These are phyloP conservation scores for Heterodera filipjevi DNA, from an alignment of 2,888 invertebrate genomes.

Conservation along the genomic window DNA sequence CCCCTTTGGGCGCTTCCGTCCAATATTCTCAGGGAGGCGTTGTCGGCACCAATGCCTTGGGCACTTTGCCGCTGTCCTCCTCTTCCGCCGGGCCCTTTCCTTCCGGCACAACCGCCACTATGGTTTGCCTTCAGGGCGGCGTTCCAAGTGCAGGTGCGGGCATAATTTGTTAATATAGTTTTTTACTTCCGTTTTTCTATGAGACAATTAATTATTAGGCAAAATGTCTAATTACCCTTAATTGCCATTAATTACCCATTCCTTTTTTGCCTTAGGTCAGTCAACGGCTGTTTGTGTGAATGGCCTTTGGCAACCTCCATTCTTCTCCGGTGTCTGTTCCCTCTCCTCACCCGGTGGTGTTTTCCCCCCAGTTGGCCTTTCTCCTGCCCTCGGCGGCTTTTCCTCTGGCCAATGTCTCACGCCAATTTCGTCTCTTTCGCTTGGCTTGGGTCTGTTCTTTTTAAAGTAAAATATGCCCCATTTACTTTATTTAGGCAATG, in stretches of 20 bases:
- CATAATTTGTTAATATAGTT: not conserved
- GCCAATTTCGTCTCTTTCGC: not conserved
- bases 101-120: slow-evolving; percentile 42
- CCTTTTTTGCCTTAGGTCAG: not conserved
- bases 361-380: not conserved
- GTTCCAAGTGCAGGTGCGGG: slow-evolving; percentile 13
- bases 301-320: slow-evolving; percentile 33
- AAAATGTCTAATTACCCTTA: too few species aligned
- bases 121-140: slow-evolving; percentile 29
- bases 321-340: slow-evolving; percentile 9
- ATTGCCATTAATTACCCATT: not conserved
- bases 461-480: not conserved
- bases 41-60: not conserved
- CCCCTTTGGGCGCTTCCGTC: slow-evolving; percentile 22
- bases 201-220: too few species aligned
- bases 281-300: slow-evolving; percentile 24
- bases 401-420: not conserved
- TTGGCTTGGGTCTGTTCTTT: not conserved
- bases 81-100: slow-evolving; percentile 33
- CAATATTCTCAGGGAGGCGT: slow-evolving; percentile 28
- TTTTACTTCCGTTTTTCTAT: not conserved
- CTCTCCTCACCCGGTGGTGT: not conserved
- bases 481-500: not conserved
- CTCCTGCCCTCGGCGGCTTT: not conserved
- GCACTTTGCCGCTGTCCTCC: not conserved